phyloP scores from a whole-genome alignment of 2,888 invertebrate genomes.

The Deladenus siricidicola region DNA sequence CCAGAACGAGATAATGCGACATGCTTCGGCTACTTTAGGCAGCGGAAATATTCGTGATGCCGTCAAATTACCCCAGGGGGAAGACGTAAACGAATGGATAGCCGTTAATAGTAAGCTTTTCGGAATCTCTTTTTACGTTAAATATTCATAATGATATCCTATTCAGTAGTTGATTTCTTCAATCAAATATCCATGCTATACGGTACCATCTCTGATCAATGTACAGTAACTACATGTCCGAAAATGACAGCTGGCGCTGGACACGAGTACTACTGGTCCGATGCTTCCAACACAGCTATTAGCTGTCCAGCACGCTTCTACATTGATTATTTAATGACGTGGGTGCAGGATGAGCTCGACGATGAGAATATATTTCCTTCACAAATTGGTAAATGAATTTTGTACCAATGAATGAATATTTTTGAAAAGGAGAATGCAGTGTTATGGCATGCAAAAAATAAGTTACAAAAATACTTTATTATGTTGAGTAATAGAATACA shows the following conservation, averaged over 20 bases:
- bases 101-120: constrained; percentile 83
- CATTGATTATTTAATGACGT: constrained; percentile 89
- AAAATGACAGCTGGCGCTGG: constrained; percentile 90
- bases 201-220: constrained; percentile 98
- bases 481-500: no score
- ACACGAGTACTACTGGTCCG: constrained; percentile 98
- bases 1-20: constrained; percentile 80
- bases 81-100: constrained; percentile 99
- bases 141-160: neutral
- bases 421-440: no score
- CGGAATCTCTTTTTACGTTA: neutral
- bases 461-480: no score
- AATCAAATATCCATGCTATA: constrained; percentile 99
- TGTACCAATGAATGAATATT: no score
- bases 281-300: constrained; percentile 64
- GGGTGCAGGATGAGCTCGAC: constrained; percentile 98
- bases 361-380: constrained; percentile 96
- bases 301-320: constrained; percentile 91
- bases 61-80: constrained; percentile 77
- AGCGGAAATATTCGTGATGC: constrained; percentile 86
- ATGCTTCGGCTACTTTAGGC: constrained; percentile 76
- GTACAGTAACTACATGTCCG: constrained; percentile 78
- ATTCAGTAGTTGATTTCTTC: constrained; percentile 92
- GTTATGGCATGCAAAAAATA: no score
- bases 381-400: no score